phyloP scores from a whole-genome alignment of 2,113 vertebrate species.

The Sceloporus tristichus region DNA sequence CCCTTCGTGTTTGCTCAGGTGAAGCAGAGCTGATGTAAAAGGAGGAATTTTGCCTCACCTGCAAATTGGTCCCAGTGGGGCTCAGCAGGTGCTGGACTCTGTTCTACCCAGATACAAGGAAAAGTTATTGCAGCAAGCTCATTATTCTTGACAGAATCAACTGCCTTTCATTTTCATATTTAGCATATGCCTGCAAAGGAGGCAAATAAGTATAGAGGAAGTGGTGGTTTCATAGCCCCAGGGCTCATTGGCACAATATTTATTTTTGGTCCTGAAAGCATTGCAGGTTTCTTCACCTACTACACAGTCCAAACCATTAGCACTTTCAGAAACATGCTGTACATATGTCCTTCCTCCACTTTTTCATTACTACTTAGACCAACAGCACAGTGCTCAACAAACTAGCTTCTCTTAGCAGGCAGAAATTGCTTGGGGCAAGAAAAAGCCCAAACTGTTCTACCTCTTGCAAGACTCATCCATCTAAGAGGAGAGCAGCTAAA shows the following conservation, averaged over 20 bases:
- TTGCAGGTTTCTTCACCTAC: background rate
- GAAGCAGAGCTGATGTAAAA: background rate
- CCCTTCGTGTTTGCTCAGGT: constrained; percentile 8
- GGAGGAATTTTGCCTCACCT: constrained; percentile 13
- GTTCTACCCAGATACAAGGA: constrained; percentile 1
- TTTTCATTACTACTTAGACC: background rate
- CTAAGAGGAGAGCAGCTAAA: background rate
- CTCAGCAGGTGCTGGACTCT: background rate
- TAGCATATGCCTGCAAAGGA: background rate
- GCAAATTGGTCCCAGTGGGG: constrained; percentile 26
- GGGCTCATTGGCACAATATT: background rate
- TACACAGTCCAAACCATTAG: background rate
- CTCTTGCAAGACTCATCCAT: background rate
- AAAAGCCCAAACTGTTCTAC: background rate
- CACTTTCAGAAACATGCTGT: background rate
- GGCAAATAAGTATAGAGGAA: background rate
- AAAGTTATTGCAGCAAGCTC: background rate
- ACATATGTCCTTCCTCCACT: background rate
- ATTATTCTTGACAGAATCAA: background rate
- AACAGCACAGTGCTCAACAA: background rate
- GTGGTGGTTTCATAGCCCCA: background rate
- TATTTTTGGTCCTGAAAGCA: background rate
- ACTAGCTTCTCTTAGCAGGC: background rate
- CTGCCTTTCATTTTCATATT: background rate
- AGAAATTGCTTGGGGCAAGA: background rate